A percentile compares a stretch with the other conserved stretches of the same genome.
These are phyloP conservation scores for Apoderus coryli DNA, from an alignment of 2,888 invertebrate genomes.

Conservation along the genomic window DNA sequence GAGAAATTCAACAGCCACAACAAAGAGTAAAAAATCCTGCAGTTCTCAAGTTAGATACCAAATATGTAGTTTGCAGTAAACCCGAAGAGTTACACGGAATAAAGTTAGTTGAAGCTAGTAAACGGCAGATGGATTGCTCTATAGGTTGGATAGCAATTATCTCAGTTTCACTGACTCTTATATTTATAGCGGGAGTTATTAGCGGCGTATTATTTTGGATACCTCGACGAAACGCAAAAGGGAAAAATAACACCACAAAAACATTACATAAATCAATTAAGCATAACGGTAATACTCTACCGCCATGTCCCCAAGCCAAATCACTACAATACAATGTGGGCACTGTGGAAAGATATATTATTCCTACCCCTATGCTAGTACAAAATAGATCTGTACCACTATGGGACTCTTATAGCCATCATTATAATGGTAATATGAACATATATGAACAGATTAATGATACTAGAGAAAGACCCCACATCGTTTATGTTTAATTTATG, in stretches of 20 bases:
- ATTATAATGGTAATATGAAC: constrained; percentile 23
- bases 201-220: constrained; percentile 27
- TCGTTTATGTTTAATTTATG: constrained; percentile 41
- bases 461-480: constrained; percentile 32
- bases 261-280: not conserved
- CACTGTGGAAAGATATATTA: constrained; percentile 26
- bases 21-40: constrained; percentile 5
- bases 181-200: constrained; percentile 25
- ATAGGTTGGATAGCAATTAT: constrained; percentile 45
- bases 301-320: constrained; percentile 17
- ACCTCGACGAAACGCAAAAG: constrained; percentile 16
- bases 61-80: constrained; percentile 42
- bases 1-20: constrained; percentile 27
- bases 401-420: constrained; percentile 28
- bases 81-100: constrained; percentile 41
- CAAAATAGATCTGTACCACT: constrained; percentile 24
- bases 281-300: constrained; percentile 1
- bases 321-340: constrained; percentile 22
- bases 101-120: constrained; percentile 41
- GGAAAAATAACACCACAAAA: not conserved
- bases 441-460: constrained; percentile 33
- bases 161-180: constrained; percentile 33
- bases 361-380: constrained; percentile 22
- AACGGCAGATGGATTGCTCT: constrained; percentile 48
- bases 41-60: constrained; percentile 36